Evolutionary conservation across 2,888 invertebrate species (phyloP), one percentile per base, ranked within the genome.

Genomic region (Quadriops clusia): DNA sequence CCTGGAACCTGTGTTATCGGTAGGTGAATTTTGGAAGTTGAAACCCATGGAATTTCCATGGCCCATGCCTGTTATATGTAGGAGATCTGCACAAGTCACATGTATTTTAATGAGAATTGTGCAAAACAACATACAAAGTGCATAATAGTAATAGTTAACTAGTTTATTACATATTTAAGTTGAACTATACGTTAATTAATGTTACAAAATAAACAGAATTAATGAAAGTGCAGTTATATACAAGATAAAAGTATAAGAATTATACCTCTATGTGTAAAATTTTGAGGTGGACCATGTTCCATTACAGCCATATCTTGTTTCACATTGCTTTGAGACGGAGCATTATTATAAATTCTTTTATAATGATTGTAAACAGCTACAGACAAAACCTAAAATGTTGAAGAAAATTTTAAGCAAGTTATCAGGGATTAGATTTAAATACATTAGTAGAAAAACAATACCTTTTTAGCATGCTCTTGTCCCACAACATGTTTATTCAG

Each of bases 301-400:
- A 72, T 65, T 37, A 74, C 60, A 31, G 64, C 61, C 47, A 63
- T 59, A 43, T 67, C 66, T 40, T 64, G 64, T 18, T 65, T 47
- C 20, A 48, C 47, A 23, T 39, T 49, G 17, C 41, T 59, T 38
- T 60, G 63, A 54, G 59, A 70, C 45, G 77, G 79, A 36, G 86
- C 70, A 64, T 95, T 95, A 61, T 95, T 91, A 61, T 86, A 87
- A 53, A 98, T 90, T 49, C 97, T 70, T 65, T 97, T 95, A 64
- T 97, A 98, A 60, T 98, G 98, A 65, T 97, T 95, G 66, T 98
- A 98, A 1, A 98, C 97, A 7, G 97, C 95, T 17, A 97, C 97
- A 1, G 95, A 82, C 18, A 98, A 67, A 20, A 95, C 94, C 61
- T 61, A 34, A 18, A 50, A 42, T 5, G 9, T 23, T 8, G 4